Evolutionary conservation across 2,888 invertebrate genomes (phyloP).

Genomic region (Drosophila antonietae): DNA sequence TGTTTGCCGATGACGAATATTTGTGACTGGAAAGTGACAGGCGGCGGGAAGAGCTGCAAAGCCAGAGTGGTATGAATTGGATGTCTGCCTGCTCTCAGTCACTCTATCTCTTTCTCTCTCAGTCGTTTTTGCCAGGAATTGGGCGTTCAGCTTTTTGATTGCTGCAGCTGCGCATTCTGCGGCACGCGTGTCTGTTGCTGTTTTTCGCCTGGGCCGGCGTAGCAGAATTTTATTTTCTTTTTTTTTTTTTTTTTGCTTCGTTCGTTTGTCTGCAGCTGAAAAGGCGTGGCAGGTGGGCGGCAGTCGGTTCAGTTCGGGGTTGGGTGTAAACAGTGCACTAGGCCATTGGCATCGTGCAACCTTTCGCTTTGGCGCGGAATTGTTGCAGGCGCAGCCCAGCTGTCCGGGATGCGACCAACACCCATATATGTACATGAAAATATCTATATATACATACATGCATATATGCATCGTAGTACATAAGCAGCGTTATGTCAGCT

Average conservation of each 20-base stretch:
- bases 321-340: slow-evolving; percentile 67
- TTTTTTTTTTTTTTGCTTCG: slow-evolving; percentile 11
- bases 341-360: slow-evolving; percentile 76
- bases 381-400: slow-evolving; percentile 54
- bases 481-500: slow-evolving; percentile 46
- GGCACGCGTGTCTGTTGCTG: slow-evolving; percentile 4
- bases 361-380: slow-evolving; percentile 59
- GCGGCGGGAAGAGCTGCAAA: slow-evolving; percentile 20
- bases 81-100: background rate
- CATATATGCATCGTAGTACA: slow-evolving; percentile 5
- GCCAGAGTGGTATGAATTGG: slow-evolving; percentile 1
- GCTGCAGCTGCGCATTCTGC: slow-evolving; percentile 65
- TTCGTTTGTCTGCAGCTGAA: slow-evolving; percentile 21
- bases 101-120: background rate
- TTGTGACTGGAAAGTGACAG: slow-evolving; percentile 61
- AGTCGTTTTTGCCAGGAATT: slow-evolving; percentile 37
- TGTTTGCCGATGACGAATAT: slow-evolving; percentile 69
- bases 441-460: too few relatives aligned
- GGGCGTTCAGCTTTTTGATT: slow-evolving; percentile 70
- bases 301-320: background rate
- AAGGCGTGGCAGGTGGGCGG: slow-evolving; percentile 42
- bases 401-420: slow-evolving; percentile 56
- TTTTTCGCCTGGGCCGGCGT: slow-evolving; percentile 55
- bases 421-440: slow-evolving; percentile 12
- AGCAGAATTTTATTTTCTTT: slow-evolving; percentile 18